These are phyloP conservation scores for Melipona beecheii DNA, from an alignment of 2,888 invertebrate genomes.

Conservation along the genomic window DNA sequence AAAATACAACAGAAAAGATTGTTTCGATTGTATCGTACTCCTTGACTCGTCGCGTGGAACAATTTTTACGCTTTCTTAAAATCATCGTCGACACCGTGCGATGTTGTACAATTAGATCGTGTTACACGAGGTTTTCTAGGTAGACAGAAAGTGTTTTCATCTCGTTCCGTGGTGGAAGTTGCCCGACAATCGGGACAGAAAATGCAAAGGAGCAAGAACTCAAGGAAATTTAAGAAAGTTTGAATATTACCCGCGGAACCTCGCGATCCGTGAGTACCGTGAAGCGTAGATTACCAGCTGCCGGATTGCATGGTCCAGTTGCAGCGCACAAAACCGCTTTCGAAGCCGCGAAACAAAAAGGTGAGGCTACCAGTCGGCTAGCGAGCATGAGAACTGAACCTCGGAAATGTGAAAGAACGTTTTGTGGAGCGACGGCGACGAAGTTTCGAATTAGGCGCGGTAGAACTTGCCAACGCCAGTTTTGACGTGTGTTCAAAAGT, in stretches of 20 bases:
- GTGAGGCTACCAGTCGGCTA: background rate
- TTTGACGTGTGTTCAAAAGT: too few relatives aligned
- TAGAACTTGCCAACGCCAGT: too few relatives aligned
- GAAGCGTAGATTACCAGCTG: constrained; percentile 24
- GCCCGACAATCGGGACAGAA: background rate
- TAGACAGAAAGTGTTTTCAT: background rate
- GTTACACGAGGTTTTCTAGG: too few relatives aligned
- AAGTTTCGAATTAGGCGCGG: background rate
- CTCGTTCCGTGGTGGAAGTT: background rate
- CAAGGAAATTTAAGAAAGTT: background rate
- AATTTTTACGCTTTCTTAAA: too few relatives aligned
- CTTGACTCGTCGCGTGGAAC: too few relatives aligned
- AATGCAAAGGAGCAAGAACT: background rate
- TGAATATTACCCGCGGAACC: constrained; percentile 1
- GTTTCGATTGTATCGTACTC: too few relatives aligned
- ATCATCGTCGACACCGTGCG: too few relatives aligned
- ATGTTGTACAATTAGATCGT: too few relatives aligned
- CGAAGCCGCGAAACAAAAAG: constrained; percentile 1
- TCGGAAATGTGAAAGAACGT: background rate
- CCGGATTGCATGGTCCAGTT: constrained; percentile 22
- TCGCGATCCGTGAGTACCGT: constrained; percentile 6
- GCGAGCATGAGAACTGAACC: background rate
- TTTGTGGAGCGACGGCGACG: background rate
- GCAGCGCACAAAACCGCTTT: constrained; percentile 3
- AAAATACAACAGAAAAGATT: too few relatives aligned